Evolutionary conservation across 2,797 vertebrate genomes (phyloP).

Genomic region (Sphaeramia orbicularis): DNA sequence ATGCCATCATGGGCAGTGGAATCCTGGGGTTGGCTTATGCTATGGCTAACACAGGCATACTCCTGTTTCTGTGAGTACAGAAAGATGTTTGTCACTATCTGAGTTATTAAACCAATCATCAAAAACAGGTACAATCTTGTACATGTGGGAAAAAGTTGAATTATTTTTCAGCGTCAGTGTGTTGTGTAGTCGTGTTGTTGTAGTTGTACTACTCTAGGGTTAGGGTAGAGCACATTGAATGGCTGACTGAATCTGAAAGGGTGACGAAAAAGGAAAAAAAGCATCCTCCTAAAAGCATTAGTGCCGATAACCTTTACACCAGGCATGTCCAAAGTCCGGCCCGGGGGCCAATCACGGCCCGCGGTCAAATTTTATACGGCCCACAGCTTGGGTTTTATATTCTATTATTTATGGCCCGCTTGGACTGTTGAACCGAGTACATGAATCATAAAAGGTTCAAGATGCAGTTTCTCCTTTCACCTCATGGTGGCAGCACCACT

Average conservation of each 20-base stretch:
- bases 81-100: background rate
- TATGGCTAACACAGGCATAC: constrained; percentile 97
- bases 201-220: background rate
- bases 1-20: constrained; percentile 99
- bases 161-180: background rate
- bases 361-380: too few relatives aligned
- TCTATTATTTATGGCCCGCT: too few relatives aligned
- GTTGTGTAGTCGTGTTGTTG: background rate
- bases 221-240: background rate
- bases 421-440: too few relatives aligned
- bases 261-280: constrained; percentile 6
- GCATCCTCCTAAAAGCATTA: background rate
- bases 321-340: too few relatives aligned
- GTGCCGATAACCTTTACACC: background rate
- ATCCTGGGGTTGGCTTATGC: constrained; percentile 97
- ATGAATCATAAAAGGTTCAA: too few relatives aligned
- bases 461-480: too few relatives aligned
- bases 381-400: too few relatives aligned
- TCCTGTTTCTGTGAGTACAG: constrained; percentile 94
- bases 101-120: too few relatives aligned
- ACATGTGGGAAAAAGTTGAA: background rate
- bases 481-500: too few relatives aligned
- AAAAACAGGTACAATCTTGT: background rate
- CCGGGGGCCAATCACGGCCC: too few relatives aligned
- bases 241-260: background rate